Evolutionary conservation across 2,888 invertebrate genomes (phyloP).

Genomic region (Mimumesa dahlbomi): DNA sequence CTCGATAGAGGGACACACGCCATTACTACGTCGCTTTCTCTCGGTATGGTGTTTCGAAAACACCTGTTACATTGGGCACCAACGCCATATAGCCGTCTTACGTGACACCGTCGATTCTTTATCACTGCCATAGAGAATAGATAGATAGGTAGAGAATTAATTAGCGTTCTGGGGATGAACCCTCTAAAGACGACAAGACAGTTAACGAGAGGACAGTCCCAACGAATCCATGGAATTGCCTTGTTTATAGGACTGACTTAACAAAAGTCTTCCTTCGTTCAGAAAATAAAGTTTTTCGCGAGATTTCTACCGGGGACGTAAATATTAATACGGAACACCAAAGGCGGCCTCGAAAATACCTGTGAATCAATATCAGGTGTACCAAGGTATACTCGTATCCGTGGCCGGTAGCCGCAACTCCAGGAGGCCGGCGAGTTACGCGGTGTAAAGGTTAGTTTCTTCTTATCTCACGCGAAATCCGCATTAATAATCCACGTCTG

Average conservation of each 20-base stretch:
- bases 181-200: no score
- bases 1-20: conserved; percentile 5
- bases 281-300: no score
- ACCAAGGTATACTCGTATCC: conserved; percentile 9
- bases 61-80: conserved; percentile 29
- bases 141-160: no score
- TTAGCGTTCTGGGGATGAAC: no score
- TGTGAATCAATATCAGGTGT: conserved; percentile 43
- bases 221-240: no score
- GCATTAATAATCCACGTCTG: conserved; percentile 47
- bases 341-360: no score
- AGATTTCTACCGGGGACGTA: no score
- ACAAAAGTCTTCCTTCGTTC: no score
- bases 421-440: conserved; percentile 24
- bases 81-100: neutral
- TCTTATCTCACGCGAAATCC: conserved; percentile 53
- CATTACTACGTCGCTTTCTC: conserved; percentile 19
- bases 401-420: neutral
- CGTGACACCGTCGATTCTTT: neutral
- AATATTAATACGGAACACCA: no score
- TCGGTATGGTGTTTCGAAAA: conserved; percentile 13
- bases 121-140: no score
- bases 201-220: no score
- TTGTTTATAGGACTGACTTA: no score
- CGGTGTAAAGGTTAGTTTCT: conserved; percentile 43